These are phyloP conservation scores for Lucilia cuprina DNA, from an alignment of 1,140 invertebrate genomes.

Conservation along the genomic window DNA sequence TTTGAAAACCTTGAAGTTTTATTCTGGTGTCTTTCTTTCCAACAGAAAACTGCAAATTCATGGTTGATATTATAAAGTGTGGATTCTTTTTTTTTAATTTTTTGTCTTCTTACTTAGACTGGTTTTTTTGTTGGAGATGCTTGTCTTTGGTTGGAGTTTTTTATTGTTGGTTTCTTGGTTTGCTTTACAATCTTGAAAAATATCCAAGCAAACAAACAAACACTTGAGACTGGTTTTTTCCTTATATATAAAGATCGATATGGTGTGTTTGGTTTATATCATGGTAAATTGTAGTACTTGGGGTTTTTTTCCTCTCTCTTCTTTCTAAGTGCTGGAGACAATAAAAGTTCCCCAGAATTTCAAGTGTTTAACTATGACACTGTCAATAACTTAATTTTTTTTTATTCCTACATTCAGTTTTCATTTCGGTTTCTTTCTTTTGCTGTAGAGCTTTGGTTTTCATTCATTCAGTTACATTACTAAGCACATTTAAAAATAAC, in stretches of 20 bases:
- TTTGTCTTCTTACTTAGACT: background rate
- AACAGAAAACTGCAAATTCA: conserved; percentile 12
- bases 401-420: background rate
- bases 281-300: background rate
- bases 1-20: conserved; percentile 13
- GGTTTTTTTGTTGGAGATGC: background rate
- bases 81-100: background rate
- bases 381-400: conserved; percentile 3
- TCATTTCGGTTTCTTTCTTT: background rate
- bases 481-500: background rate
- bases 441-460: background rate
- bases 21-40: background rate
- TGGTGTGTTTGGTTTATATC: background rate
- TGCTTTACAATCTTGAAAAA: background rate
- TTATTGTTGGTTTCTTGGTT: background rate
- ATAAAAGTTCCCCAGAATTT: background rate
- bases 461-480: background rate
- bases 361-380: conserved; percentile 17
- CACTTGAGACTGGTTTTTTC: conserved; percentile 12
- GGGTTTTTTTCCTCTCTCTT: background rate
- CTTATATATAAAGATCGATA: background rate
- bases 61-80: conserved; percentile 3
- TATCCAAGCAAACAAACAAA: background rate
- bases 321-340: background rate
- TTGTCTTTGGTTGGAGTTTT: background rate